Evolutionary conservation across 2,113 vertebrate species (phyloP), one percentile per base, ranked within the genome.

Genomic region (Silurus glanis): DNA sequence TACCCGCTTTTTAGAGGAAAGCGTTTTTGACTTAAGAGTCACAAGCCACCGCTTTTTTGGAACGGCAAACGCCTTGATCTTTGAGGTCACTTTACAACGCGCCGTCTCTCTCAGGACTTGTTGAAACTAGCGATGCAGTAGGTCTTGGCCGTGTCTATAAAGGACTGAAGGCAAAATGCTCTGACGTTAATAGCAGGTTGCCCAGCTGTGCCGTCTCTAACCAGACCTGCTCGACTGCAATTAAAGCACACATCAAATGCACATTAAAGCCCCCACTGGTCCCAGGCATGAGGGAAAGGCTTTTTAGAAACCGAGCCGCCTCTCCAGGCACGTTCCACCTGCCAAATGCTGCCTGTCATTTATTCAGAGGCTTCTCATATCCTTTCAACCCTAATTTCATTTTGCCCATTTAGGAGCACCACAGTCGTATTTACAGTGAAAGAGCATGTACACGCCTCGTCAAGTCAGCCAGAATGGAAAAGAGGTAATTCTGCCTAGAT

Each of bases 201-300:
- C 85, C 85, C 88, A 89, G 85, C 87, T 89, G 87, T 82, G 76
- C 75, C 47, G 49, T 88, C 83, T 91, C 66, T 80, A 82, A 74
- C 88, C 85, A 85, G 84, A 66, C 86, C 85, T 25, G 58, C 83
- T 82, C 45, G 28, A 75, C 82, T 89, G 85, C 89, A 91, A 91
- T 92, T 92, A 89, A 90, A 88, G 71, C 74, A 78, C 84, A 89
- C 90, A 89, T 90, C 88, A 92, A 90, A 89, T 85, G 86, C 82
- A 69, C 83, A 85, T 87, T 88, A 86, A 90, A 86, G 85, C 75
- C 72, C 83, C 88, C 83, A 83, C 80, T 59, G 85, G 86, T 76
- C 66, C 55, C 53, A 61, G 72, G 62, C 78, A 75, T 14, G 0
- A 49, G 82, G 87, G 86, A 62, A 86, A 87, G 25, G 59, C 82